Evolutionary conservation across 2,113 vertebrate genomes (phyloP).

Genomic region (Sorex fumeus): DNA sequence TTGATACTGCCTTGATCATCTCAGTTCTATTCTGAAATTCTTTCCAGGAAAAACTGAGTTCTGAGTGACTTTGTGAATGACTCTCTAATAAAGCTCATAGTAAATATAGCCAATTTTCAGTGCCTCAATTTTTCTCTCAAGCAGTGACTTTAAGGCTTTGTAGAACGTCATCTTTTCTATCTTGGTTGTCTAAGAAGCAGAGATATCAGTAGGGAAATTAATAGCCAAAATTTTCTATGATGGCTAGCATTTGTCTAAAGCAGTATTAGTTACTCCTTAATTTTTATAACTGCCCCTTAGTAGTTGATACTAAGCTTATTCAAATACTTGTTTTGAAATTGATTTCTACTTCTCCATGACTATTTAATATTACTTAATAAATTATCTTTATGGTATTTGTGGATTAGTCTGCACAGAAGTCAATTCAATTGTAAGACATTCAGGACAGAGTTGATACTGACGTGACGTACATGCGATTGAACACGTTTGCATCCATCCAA

Average conservation of each 20-base stretch:
- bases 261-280: background rate
- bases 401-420: background rate
- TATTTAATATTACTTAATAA: conserved; percentile 15
- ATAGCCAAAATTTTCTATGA: background rate
- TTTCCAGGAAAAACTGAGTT: background rate
- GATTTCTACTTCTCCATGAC: conserved; percentile 24
- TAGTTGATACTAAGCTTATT: background rate
- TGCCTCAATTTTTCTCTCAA: background rate
- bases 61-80: background rate
- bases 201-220: background rate
- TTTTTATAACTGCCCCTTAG: background rate
- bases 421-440: background rate
- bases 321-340: conserved; percentile 55
- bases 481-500: background rate
- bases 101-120: background rate
- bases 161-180: background rate
- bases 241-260: background rate
- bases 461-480: background rate
- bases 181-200: background rate
- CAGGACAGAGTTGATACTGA: background rate
- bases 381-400: background rate
- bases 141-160: background rate
- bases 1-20: background rate
- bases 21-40: background rate
- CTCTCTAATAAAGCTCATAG: background rate